phyloP scores from a whole-genome alignment of 2,797 vertebrate genomes.

The Catharus ustulatus region DNA sequence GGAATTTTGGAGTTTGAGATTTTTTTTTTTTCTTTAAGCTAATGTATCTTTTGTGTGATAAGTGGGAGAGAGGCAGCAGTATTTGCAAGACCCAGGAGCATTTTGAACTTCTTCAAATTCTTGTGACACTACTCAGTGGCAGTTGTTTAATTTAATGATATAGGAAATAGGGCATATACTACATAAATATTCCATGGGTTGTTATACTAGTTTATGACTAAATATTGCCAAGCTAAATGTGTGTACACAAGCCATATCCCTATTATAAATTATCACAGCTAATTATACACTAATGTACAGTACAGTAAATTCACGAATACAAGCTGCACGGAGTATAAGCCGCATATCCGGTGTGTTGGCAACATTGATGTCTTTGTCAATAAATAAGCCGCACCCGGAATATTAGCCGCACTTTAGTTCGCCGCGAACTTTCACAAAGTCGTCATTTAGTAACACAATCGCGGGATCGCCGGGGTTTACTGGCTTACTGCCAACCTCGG shows the following conservation, averaged over 20 bases:
- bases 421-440: no score
- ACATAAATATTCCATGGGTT: background rate
- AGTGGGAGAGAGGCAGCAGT: background rate
- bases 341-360: no score
- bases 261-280: background rate
- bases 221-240: background rate
- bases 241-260: background rate
- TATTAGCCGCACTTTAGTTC: no score
- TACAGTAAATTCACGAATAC: no score
- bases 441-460: no score
- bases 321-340: no score
- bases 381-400: no score
- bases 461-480: no score
- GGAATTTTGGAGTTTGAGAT: fast-evolving
- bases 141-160: background rate
- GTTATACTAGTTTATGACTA: background rate
- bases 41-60: background rate
- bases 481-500: no score
- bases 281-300: background rate
- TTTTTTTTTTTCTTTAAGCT: background rate
- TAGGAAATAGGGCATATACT: background rate
- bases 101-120: background rate
- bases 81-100: background rate
- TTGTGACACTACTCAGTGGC: background rate
- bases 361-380: no score